Conservation (phyloP, 2,797 vertebrate species). For the Artibeus jamaicensis region DNA sequence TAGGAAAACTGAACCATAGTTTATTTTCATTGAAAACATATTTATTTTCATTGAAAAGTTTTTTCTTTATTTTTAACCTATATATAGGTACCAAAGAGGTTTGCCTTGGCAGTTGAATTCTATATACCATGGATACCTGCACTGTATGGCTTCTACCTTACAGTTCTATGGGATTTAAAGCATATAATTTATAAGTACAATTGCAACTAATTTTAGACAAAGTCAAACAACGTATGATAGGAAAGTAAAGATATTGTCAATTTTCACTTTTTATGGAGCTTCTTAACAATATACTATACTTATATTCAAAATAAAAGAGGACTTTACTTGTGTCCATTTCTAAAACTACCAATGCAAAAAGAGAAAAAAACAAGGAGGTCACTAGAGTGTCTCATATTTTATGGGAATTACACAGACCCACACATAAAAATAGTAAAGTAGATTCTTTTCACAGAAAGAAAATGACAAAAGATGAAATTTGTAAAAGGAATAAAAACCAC, state of each 20-base stretch:
- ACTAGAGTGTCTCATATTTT: background rate
- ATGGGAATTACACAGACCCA: background rate
- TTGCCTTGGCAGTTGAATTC: background rate
- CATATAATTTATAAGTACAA: constrained; percentile 16
- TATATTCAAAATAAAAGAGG: constrained; percentile 68
- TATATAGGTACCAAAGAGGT: background rate
- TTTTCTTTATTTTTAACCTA: background rate
- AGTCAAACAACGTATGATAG: background rate
- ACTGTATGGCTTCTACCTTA: background rate
- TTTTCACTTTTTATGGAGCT: constrained; percentile 2
- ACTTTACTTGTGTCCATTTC: constrained; percentile 53
- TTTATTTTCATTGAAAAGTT: background rate
- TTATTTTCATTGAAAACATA: background rate
- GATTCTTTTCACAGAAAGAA: background rate
- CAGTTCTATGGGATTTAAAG: background rate
- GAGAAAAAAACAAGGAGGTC: constrained; percentile 39
- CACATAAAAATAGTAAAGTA: background rate
- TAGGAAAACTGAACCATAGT: background rate
- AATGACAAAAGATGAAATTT: background rate
- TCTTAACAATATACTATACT: constrained; percentile 47
- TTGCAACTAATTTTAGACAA: constrained; percentile 7
- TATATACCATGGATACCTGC: background rate
- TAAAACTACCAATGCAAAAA: constrained; percentile 52
- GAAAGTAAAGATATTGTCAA: background rate
- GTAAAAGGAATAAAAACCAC: background rate